Evolutionary conservation across 2,888 invertebrate species (phyloP), one percentile per base, ranked within the genome.

Genomic region (Euplexia lucipara): DNA sequence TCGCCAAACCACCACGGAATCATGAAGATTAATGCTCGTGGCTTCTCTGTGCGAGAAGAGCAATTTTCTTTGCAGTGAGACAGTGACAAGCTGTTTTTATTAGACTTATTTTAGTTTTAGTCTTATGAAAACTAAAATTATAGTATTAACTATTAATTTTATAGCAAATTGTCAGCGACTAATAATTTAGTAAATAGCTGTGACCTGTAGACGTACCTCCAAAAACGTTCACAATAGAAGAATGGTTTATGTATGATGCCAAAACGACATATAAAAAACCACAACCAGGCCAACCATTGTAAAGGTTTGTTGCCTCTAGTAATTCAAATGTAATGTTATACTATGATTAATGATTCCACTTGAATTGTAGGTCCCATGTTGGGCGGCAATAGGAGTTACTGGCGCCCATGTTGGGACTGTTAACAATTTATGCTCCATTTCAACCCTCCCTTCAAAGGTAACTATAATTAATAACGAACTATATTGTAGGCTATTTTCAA

Each of bases 301-400:
- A 20, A 59, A 51, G 44, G 57, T 58, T 59, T 56, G 45, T 58
- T 48, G 63, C 39, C 60, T 35, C 35, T 45, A 68, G 39, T 54
- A 60, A 56, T 65, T 56, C 49, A 60, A 74, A 65, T 65, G 41
- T 47, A 69, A 58, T 78, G 35, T 35, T 57, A 47, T 26, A 26
- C 54, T 61, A 69, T 65, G 78, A 75, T 75, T 73, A 73, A 75
- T 69, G 47, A 42, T 45, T 53, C 58, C 32, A 42, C 37, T 76
- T 58, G 34, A 59, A 59, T 56, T 39, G 39, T 48, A 32, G 57
- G 60, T 51, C 73, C 53, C 68, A 70, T 39, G 42, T 51, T 78
- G 75, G 60, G 74, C 70, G 70, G 58, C 69, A 61, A 44, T 69
- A 49, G 10, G 22, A n/a, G 30, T 65, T 78, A 69, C 47, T 78